Base-by-base conservation (phyloP, 2,797 vertebrate genomes). In the Enteromius afrohamiltoni region DNA sequence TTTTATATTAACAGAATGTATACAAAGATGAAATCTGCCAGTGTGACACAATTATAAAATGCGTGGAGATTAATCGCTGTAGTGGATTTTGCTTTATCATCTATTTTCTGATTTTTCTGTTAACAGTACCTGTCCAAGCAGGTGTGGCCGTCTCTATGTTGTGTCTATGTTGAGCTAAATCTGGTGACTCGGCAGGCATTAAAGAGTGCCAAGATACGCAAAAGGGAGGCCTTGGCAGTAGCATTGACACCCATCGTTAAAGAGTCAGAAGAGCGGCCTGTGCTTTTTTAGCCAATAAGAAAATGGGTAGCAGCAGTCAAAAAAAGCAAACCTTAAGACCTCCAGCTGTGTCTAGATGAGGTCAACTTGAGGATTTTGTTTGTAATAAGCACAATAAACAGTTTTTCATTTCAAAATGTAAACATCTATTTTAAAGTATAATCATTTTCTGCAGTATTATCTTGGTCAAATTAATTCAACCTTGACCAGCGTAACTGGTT, bases 141-240 rank as follows among this genome's bases (percentile, higher is more conserved):
- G 87, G 74, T 89, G 88, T 90, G 86, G 88, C 86, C 70, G 86
- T 85, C 84, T 85, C 89, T 88, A 83, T 40, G 60, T 79, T n/a
- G n/a, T n/a, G n/a, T n/a, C n/a, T n/a, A 80, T 87, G 78, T 80
- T 79, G 79, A 86, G 86, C 89, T 93, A 89, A 93, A 91, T 88
- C 65, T 40, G 87, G 89, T 83, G 86, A 88, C 90, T 80, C 89
- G 79, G 86, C 86, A 89, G 88, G 88, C 90, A 79, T 77, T 88
- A 84, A 85, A 47, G 77, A 17, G 84, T 90, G 91, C 89, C 92
- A 90, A 90, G 84, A 76, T 82, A 75, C 79, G 83, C 87, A 8
- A 53, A 80, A 86, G 83, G 77, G 45, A n/a, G 64, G 64, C 87
- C 85, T 86, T 87, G 55, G 75, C 0, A 29, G 85, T 89, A 91